Base-by-base conservation (phyloP, 2,888 invertebrate genomes). In the Opisthograptis luteolata region DNA sequence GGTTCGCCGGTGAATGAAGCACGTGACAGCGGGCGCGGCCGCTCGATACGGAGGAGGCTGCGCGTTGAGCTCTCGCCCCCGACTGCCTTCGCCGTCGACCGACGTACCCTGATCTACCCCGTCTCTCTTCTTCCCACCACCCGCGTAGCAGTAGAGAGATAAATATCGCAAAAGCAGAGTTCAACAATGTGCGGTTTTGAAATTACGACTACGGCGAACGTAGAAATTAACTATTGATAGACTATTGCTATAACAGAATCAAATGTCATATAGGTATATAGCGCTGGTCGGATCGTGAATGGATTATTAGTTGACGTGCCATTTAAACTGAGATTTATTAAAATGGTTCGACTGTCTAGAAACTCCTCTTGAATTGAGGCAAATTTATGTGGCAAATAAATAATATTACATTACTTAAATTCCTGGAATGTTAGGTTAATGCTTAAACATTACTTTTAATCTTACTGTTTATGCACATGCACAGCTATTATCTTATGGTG, bases 11-110 rank as follows among this genome's bases (percentile, higher is more conserved):
- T 81, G 84, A 84, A 83, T 84, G 83, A 55, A 78, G 63, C 81
- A 81, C 81, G 79, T 81, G 79, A 77, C 47, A 47, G 60, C 76
- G 81, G 84, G 81, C 75, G 82, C 78, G 82, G 81, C 69, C 82
- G 84, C 72, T 84, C 84, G 76, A 84, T 84, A 84, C 58, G 56
- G 68, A 76, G 80, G 84, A 84, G 84, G 82, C 84, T 84, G 84
- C 84, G 84, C 84, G 70, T 65, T 75, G 76, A 72, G 79, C 70
- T 65, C 66, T 48, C 55, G 67, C 75, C 79, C 78, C 76, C 74
- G 68, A 62, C 62, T 66, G 56, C 57, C 59, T 46, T 61, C 65
- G 56, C 56, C 60, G 46, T 56, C 27, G 25, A 57, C 70, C 62
- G 58, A 20, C 40, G 37, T 61, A 61, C 36, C 24, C 48, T 56